Conservation (phyloP, 2,797 vertebrate genomes). For the Lophotriccus pileatus region DNA sequence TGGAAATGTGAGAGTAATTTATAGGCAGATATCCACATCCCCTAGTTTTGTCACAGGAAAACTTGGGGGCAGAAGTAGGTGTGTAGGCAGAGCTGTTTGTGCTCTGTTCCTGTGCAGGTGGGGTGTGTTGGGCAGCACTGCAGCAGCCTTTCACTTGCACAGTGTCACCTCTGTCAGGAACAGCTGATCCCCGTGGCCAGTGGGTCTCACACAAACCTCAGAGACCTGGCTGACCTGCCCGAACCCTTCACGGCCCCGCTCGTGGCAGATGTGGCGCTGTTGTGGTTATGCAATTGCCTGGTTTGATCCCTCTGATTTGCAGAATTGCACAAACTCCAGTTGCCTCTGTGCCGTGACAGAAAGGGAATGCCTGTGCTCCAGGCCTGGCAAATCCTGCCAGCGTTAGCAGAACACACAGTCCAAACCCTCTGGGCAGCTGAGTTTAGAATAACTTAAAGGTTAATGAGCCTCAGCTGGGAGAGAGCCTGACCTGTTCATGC, state of each 20-base stretch:
- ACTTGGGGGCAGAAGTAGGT: neutral
- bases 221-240: neutral
- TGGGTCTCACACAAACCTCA: neutral
- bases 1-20: neutral
- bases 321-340: neutral
- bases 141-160: neutral
- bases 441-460: neutral
- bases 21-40: accelerated
- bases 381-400: neutral
- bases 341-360: neutral
- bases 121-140: neutral
- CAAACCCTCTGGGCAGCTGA: neutral
- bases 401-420: neutral
- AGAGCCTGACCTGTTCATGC: neutral
- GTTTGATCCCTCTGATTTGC: neutral
- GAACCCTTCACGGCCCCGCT: neutral
- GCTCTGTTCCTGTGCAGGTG: neutral
- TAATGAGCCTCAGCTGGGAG: neutral
- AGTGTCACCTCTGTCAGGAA: accelerated
- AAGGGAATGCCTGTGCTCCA: neutral
- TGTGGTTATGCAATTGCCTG: neutral
- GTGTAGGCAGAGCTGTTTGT: neutral
- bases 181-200: accelerated
- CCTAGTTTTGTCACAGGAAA: neutral
- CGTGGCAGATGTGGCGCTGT: neutral